phyloP scores from a whole-genome alignment of 2,797 vertebrate species.

The Anas bernieri region DNA sequence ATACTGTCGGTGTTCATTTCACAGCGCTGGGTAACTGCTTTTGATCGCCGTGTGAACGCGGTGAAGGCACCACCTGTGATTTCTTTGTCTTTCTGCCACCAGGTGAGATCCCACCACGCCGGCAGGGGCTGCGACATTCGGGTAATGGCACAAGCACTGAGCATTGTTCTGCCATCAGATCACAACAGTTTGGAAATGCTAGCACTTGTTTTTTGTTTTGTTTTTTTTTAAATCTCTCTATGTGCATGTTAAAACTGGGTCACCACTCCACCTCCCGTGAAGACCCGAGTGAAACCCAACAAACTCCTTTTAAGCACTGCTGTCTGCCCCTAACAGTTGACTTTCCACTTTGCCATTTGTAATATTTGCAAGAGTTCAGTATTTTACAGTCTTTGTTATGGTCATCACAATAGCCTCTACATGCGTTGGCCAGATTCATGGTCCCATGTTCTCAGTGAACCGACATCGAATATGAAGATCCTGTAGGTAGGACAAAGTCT shows the following conservation, averaged over 20 bases:
- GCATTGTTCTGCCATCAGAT: background rate
- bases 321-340: background rate
- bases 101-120: background rate
- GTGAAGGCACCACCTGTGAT: background rate
- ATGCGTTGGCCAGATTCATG: background rate
- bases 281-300: background rate
- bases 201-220: background rate
- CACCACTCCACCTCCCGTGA: background rate
- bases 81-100: background rate
- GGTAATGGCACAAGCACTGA: background rate
- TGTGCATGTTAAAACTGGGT: background rate
- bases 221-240: background rate
- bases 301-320: background rate
- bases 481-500: background rate
- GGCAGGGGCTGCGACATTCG: background rate
- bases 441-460: background rate
- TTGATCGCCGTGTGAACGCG: background rate
- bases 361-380: background rate
- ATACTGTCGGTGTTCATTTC: background rate
- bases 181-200: slow-evolving; percentile 29
- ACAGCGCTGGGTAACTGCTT: background rate
- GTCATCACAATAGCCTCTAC: background rate
- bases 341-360: background rate
- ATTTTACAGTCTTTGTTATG: background rate
- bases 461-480: background rate